Percentiles rank a stretch among this genome's conserved stretches.
Conservation (phyloP, 2,113 vertebrate genomes). For the Stegostoma tigrinum region DNA sequence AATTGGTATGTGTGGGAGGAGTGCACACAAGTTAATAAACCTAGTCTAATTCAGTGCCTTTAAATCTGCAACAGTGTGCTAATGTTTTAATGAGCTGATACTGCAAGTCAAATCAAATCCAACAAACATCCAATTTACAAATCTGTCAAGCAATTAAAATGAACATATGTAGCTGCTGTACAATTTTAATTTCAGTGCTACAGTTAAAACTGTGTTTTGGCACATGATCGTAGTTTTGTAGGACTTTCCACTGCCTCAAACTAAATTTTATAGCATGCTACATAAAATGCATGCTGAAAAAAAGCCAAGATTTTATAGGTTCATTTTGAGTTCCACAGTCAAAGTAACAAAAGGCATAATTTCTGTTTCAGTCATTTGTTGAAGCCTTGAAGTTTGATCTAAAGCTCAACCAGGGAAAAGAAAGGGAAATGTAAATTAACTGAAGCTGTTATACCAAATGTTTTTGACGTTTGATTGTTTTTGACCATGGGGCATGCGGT, state of each 20-base stretch:
- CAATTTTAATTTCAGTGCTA: background rate
- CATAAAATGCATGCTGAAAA: background rate
- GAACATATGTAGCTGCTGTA: background rate
- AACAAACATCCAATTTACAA: background rate
- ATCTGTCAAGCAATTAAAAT: background rate
- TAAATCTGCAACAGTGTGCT: background rate
- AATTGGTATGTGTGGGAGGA: background rate
- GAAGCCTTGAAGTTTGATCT: constrained; percentile 9
- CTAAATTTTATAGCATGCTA: background rate
- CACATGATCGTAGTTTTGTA: background rate
- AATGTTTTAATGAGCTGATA: background rate
- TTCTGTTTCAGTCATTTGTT: constrained; percentile 15
- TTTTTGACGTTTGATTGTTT: constrained; percentile 36
- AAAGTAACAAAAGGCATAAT: background rate
- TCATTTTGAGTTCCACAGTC: constrained; percentile 12
- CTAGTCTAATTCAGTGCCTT: background rate
- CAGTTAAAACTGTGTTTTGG: constrained; percentile 17
- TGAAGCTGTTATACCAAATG: constrained; percentile 27
- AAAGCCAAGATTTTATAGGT: background rate
- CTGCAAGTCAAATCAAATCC: background rate
- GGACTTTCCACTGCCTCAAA: background rate
- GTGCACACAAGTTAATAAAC: background rate
- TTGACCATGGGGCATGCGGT: constrained; percentile 34
- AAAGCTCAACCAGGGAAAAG: background rate
- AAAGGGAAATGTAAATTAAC: constrained; percentile 33